Percentiles rank a stretch among this genome's conserved stretches.
phyloP scores from a whole-genome alignment of 2,888 invertebrate genomes.

The Malacosoma neustria region DNA sequence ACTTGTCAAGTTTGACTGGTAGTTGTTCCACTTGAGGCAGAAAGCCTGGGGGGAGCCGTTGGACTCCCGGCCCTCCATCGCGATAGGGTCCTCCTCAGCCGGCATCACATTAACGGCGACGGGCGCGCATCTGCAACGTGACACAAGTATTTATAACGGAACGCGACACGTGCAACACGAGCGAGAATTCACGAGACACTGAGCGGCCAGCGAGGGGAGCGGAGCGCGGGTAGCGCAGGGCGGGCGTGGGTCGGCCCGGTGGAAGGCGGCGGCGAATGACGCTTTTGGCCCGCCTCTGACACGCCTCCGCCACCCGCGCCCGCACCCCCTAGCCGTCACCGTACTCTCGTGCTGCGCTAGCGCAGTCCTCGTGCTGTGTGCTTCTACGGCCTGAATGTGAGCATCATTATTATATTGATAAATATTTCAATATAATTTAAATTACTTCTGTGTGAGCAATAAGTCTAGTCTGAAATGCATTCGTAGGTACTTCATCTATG shows the following conservation, averaged over 20 bases:
- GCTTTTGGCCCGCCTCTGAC: slow-evolving; percentile 31
- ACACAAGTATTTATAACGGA: background rate
- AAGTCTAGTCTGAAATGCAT: too few species aligned
- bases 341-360: slow-evolving; percentile 16
- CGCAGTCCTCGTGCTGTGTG: slow-evolving; percentile 6
- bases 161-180: background rate
- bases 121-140: slow-evolving; percentile 5
- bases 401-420: background rate
- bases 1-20: slow-evolving; percentile 90
- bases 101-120: slow-evolving; percentile 33
- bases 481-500: too few species aligned
- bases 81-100: slow-evolving; percentile 66
- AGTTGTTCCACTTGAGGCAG: slow-evolving; percentile 95
- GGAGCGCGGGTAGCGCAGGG: slow-evolving; percentile 28
- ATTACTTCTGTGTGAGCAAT: background rate
- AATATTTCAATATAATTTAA: background rate
- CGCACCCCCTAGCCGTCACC: slow-evolving; percentile 19
- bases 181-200: slow-evolving; percentile 11
- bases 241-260: slow-evolving; percentile 27
- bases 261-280: slow-evolving; percentile 40
- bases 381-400: background rate
- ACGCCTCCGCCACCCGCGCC: slow-evolving; percentile 21
- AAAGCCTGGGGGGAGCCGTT: slow-evolving; percentile 88
- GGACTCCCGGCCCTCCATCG: slow-evolving; percentile 56
- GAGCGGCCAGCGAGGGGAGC: slow-evolving; percentile 44